Percentiles rank a stretch among this genome's conserved stretches.
These are phyloP conservation scores for Tylochromis polylepis DNA, from an alignment of 2,113 vertebrate genomes.

Conservation along the genomic window DNA sequence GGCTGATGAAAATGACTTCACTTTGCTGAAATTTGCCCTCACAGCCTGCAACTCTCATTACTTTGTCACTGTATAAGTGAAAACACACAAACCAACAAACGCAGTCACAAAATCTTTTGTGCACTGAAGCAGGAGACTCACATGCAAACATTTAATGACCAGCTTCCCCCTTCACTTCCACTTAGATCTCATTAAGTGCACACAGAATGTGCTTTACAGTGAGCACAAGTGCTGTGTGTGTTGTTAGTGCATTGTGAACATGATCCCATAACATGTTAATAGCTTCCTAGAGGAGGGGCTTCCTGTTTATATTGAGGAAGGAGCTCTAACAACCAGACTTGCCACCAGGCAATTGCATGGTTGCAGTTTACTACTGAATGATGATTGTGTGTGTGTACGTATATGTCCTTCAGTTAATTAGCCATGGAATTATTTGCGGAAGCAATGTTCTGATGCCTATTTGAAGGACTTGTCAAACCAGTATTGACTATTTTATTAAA, in stretches of 20 bases:
- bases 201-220: conserved; percentile 2
- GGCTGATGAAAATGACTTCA: background rate
- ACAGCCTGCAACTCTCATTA: background rate
- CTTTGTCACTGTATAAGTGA: background rate
- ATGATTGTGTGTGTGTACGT: background rate
- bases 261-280: conserved; percentile 46
- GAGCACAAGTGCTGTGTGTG: background rate
- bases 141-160: conserved; percentile 3
- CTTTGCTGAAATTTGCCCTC: background rate
- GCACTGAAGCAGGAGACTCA: background rate
- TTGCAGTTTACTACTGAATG: background rate
- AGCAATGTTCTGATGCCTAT: background rate
- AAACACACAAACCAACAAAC: background rate
- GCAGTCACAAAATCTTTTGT: background rate
- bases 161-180: conserved; percentile 32
- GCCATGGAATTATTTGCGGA: background rate
- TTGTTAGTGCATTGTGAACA: background rate
- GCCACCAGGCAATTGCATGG: background rate
- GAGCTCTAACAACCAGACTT: conserved; percentile 4
- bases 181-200: conserved; percentile 12
- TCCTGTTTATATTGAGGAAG: conserved; percentile 42
- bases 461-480: background rate
- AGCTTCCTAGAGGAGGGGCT: conserved; percentile 43
- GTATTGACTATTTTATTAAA: background rate
- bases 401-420: background rate